Evolutionary conservation across 2,797 vertebrate species (phyloP).

Genomic region (Loris lydekkerianus): DNA sequence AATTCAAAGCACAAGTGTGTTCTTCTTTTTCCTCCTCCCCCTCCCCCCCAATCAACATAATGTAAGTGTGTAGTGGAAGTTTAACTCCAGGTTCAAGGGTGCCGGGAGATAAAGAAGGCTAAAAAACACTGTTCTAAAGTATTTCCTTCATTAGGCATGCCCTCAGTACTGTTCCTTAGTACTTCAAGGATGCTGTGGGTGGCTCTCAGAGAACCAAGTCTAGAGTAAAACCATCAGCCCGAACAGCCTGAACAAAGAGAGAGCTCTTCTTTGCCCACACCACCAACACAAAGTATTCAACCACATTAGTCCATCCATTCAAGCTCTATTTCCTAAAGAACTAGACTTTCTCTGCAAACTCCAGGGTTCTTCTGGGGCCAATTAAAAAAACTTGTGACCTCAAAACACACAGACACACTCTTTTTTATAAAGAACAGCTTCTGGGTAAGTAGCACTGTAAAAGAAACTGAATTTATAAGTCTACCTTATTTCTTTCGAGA

Average conservation of each 20-base stretch:
- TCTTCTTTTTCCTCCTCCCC: too few relatives aligned
- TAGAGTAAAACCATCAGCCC: neutral
- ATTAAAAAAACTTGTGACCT: neutral
- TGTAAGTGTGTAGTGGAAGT: too few relatives aligned
- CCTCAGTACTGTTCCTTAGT: too few relatives aligned
- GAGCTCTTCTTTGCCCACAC: neutral
- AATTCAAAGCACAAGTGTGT: too few relatives aligned
- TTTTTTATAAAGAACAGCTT: conserved; percentile 27
- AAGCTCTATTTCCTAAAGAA: conserved; percentile 29
- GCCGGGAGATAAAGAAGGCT: too few relatives aligned
- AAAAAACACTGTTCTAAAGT: neutral
- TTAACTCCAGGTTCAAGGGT: too few relatives aligned
- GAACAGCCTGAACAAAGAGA: neutral
- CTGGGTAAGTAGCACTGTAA: neutral
- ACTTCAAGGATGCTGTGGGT: neutral
- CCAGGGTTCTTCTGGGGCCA: neutral
- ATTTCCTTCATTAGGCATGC: neutral
- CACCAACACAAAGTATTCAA: neutral
- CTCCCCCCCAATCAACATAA: too few relatives aligned
- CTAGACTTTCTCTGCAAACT: conserved; percentile 31
- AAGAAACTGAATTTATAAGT: conserved; percentile 31
- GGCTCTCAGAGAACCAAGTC: neutral
- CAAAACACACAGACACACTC: neutral
- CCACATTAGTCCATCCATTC: neutral
- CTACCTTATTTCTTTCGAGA: conserved; percentile 42